Evolutionary conservation across 2,797 vertebrate genomes (phyloP), one percentile per base, ranked within the genome.

Genomic region (Nannoperca obscura): DNA sequence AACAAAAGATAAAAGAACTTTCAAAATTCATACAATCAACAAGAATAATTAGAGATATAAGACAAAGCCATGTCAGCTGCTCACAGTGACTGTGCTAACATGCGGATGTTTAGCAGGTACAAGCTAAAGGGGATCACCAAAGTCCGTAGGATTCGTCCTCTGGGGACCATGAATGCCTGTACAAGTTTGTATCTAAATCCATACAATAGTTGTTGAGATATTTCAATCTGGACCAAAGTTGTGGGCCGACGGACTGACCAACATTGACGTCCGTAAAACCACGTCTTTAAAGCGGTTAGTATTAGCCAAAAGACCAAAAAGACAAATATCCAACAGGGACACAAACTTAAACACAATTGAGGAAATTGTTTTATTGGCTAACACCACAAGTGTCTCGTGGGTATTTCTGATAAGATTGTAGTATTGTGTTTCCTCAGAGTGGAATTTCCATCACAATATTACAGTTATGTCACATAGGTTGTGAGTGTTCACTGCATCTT

Each of bases 401-500:
- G 36, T 47, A 14, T 7, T 68, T 57, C 5, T 59, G 11, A 60
- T 42, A 11, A 17, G 2, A 22, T 12, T 66, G 82, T 40, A 67
- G 57, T 75, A 3, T 22, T 34, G 0, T 32, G 19, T 76, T 86
- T 86, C 57, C 71, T 59, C 32, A 71, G 10, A 64, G 4, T 59
- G 47, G 40, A 85, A 36, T 77, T 84, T 83, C 50, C 64, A 66
- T 78, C 1, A 4, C 12, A 24, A 9, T 19, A 22, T 30, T 42
- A 36, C 55, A 15, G 36, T 13, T 0, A 57, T 57, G 27, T 44
- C 44, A 59, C 24, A 7, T 1, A 47, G n/a, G 5, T 61, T n/a
- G 3, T 71, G 42, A 20, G 47, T 50, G 13, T 20, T 59, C 11
- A 36, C 27, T 53, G 44, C 15, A 46, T 55, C 66, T 27, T 0